Evolutionary conservation across 2,113 vertebrate species (phyloP), one percentile per base, ranked within the genome.

Genomic region (Mus pahari): DNA sequence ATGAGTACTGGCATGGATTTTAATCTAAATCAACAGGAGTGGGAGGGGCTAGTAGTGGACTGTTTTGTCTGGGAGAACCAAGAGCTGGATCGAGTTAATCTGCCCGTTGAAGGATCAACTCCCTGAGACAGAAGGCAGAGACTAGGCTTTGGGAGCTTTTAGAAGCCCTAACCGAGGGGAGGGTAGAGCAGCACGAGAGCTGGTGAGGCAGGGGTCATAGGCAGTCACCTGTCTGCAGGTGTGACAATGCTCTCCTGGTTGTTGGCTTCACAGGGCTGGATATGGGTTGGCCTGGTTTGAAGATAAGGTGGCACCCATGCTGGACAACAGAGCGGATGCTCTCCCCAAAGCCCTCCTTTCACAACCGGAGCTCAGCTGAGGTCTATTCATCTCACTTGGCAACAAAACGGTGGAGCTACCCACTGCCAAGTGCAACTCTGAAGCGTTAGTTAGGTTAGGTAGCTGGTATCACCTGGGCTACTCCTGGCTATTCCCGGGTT

Each of bases 41-140:
- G 7, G 42, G 4, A 55, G 39, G 79, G 75, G 8, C 26, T 48
- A 84, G n/a, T 87, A 39, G 7, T 36, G 0, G 19, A 66, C 26
- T 28, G 50, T 83, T 17, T 70, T 31, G 10, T 45, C 17, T 10
- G 71, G 24, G 19, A 90, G 62, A 73, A 75, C 17, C 8, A 93
- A 94, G 28, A 60, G 81, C 58, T 90, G 81, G 92, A 68, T 17
- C n/a, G 28, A 86, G 66, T 81, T 45, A 88, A 95, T 60, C 3
- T 64, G 39, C 17, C 33, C 78, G 31, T 58, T 82, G 36, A 92
- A 96, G 13, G 20, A 9, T 71, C 91, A 39, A 86, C 28, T 90
- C 55, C 2, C 7, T 79, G 19, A 36, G 26, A 2, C 62, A 42
- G 55, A 86, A 94, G 83, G 33, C 84, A 36, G 36, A 95, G 50